Evolutionary conservation across 2,888 invertebrate genomes (phyloP).

Genomic region (Microctonus hyperodae): DNA sequence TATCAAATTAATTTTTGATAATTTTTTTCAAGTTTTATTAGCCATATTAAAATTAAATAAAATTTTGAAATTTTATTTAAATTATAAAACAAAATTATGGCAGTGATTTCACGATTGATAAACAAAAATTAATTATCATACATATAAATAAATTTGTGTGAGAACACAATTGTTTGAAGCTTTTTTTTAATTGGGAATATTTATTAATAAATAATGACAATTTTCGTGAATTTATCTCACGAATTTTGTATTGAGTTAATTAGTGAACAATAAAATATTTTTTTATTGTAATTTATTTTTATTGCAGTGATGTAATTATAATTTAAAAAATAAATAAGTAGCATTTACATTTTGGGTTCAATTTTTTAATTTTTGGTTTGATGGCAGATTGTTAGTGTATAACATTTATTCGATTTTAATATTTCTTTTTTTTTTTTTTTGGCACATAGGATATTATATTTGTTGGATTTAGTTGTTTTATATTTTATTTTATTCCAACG

Average conservation of each 20-base stretch:
- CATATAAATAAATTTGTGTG: background rate
- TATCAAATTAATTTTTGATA: background rate
- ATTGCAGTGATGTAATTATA: too few species aligned
- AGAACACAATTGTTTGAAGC: too few species aligned
- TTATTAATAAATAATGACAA: too few species aligned
- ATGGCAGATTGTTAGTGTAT: slow-evolving; percentile 29
- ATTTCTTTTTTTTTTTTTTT: slow-evolving; percentile 25
- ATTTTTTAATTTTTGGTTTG: slow-evolving; percentile 17
- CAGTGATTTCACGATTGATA: slow-evolving; percentile 26
- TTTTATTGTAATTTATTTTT: too few species aligned
- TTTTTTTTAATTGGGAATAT: too few species aligned
- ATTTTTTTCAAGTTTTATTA: background rate
- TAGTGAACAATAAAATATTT: background rate
- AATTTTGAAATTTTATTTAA: slow-evolving; percentile 3
- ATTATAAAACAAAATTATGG: slow-evolving; percentile 15
- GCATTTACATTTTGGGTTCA: too few species aligned
- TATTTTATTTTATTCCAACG: too few species aligned
- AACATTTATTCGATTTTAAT: slow-evolving; percentile 11
- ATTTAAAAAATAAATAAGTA: too few species aligned
- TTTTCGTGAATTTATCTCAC: too few species aligned
- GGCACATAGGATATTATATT: slow-evolving; percentile 24
- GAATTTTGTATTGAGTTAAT: background rate
- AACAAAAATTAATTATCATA: background rate
- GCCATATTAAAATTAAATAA: background rate
- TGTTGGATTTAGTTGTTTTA: slow-evolving; percentile 1